phyloP scores from a whole-genome alignment of 2,797 vertebrate genomes.

The Microctenopoma lineatum region DNA sequence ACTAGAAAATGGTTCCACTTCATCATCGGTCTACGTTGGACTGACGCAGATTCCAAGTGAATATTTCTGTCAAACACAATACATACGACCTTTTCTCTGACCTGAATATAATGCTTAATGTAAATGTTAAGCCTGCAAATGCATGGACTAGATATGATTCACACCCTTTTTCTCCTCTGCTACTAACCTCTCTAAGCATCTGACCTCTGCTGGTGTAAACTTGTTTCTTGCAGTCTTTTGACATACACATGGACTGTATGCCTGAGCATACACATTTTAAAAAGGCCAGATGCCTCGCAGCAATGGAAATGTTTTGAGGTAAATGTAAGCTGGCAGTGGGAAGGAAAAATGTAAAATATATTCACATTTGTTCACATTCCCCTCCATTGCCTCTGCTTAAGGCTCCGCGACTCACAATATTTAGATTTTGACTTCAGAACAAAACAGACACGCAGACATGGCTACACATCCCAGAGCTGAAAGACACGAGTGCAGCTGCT shows the following conservation, averaged over 20 bases:
- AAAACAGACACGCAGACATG: constrained; percentile 35
- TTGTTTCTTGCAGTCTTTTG: constrained; percentile 13
- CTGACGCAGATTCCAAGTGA: not conserved
- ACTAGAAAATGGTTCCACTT: not conserved
- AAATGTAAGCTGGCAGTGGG: constrained; percentile 58
- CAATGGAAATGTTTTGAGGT: constrained; percentile 31
- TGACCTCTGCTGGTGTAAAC: constrained; percentile 33
- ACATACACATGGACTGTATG: constrained; percentile 7
- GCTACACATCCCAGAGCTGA: constrained; percentile 26
- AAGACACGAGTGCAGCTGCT: constrained; percentile 19
- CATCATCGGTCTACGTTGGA: not conserved
- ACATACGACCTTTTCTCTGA: not conserved
- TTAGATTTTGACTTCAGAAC: constrained; percentile 39
- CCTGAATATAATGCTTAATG: not conserved
- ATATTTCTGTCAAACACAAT: constrained; percentile 6
- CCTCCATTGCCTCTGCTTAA: constrained; percentile 6
- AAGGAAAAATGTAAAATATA: constrained; percentile 12
- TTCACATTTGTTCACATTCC: constrained; percentile 27
- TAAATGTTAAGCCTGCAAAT: constrained; percentile 1
- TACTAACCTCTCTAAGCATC: constrained; percentile 38
- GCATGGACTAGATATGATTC: constrained; percentile 9
- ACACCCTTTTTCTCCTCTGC: constrained; percentile 3
- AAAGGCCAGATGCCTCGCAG: constrained; percentile 61
- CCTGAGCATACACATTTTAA: constrained; percentile 38
- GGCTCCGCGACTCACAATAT: constrained; percentile 34